These are phyloP conservation scores for Ectemnius continuus DNA, from an alignment of 2,888 invertebrate species.

Conservation along the genomic window DNA sequence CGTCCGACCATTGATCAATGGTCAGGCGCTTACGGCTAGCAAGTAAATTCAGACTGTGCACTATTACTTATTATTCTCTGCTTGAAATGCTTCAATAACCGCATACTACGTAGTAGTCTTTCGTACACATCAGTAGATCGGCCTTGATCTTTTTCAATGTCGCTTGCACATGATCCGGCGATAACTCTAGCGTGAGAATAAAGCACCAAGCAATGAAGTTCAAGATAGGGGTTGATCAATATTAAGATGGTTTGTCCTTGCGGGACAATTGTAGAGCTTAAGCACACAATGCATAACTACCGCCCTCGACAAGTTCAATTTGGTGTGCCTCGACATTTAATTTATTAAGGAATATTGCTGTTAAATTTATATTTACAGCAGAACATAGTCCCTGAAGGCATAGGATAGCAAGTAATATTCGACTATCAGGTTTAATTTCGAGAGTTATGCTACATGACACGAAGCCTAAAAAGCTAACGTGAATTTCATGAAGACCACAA, in stretches of 20 bases:
- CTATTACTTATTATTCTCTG: conserved; percentile 28
- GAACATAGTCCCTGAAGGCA: too few relatives aligned
- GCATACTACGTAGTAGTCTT: too few relatives aligned
- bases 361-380: not conserved
- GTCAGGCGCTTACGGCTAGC: conserved; percentile 7
- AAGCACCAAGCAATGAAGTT: conserved; percentile 5
- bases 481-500: conserved; percentile 26
- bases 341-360: not conserved
- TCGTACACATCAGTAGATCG: not conserved
- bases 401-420: too few relatives aligned
- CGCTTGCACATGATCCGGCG: not conserved
- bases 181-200: not conserved
- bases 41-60: conserved; percentile 32
- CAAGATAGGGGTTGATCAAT: conserved; percentile 47
- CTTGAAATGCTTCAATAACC: not conserved
- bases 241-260: conserved; percentile 31
- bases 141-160: not conserved
- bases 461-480: too few relatives aligned
- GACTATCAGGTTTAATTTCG: too few relatives aligned
- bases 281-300: conserved; percentile 25
- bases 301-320: too few relatives aligned
- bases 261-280: conserved; percentile 32
- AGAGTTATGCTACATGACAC: too few relatives aligned
- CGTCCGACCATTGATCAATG: conserved; percentile 45
- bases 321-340: too few relatives aligned